These are phyloP conservation scores for Okapia johnstoni DNA, from an alignment of 2,113 vertebrate species.

Conservation along the genomic window DNA sequence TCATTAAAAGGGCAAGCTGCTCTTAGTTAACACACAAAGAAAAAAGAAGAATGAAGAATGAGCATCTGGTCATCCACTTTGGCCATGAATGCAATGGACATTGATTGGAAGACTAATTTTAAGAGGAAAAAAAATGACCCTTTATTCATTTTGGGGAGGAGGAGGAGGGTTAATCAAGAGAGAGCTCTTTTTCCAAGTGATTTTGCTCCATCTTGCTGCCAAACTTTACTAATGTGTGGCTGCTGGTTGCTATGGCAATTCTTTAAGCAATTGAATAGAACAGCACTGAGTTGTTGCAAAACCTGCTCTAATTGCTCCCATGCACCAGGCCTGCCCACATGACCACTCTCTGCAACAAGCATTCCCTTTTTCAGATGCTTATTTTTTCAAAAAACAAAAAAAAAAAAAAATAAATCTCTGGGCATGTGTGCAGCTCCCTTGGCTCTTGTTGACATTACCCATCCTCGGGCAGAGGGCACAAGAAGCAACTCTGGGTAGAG, in stretches of 20 bases:
- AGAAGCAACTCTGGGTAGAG: constrained; percentile 40
- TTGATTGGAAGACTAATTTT: constrained; percentile 60
- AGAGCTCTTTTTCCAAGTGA: constrained; percentile 71
- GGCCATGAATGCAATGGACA: constrained; percentile 47
- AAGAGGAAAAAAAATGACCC: constrained; percentile 61
- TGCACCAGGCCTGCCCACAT: constrained; percentile 68
- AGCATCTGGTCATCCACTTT: constrained; percentile 35
- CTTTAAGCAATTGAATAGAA: constrained; percentile 80
- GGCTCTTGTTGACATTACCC: constrained; percentile 58
- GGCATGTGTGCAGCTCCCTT: constrained; percentile 70
- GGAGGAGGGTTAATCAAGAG: constrained; percentile 60
- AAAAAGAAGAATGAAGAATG: background rate
- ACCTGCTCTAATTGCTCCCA: constrained; percentile 75
- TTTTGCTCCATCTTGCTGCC: constrained; percentile 74
- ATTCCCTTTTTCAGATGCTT: constrained; percentile 50
- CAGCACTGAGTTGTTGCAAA: constrained; percentile 79
- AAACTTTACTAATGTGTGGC: constrained; percentile 78
- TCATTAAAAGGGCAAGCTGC: constrained; percentile 62
- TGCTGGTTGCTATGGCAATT: constrained; percentile 86
- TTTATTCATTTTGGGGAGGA: constrained; percentile 66
- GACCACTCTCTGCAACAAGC: constrained; percentile 56
- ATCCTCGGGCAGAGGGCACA: constrained; percentile 60
- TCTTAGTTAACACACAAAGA: background rate
- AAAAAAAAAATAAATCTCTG: constrained; percentile 60
- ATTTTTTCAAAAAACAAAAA: no score